A percentile compares a stretch with the other conserved stretches of the same genome.
phyloP scores from a whole-genome alignment of 2,797 vertebrate genomes.

The Anomalospiza imberbis region DNA sequence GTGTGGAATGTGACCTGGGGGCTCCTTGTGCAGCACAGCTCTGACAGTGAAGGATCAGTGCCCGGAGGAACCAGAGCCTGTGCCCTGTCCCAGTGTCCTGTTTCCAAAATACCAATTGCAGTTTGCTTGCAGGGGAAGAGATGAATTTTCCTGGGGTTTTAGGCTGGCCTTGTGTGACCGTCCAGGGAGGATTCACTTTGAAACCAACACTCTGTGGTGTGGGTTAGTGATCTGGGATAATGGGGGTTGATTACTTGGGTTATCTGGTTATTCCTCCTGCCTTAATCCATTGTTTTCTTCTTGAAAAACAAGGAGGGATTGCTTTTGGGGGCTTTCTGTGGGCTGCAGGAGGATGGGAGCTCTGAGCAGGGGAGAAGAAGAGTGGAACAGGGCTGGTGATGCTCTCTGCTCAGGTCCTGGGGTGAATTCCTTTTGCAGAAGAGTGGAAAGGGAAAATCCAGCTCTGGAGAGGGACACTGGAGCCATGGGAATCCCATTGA shows the following conservation, averaged over 20 bases:
- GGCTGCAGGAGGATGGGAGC: neutral
- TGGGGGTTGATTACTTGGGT: accelerated
- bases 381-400: neutral
- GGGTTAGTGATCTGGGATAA: neutral
- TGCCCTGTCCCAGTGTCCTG: neutral
- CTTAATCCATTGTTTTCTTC: neutral
- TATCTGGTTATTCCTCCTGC: neutral
- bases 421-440: neutral
- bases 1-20: neutral
- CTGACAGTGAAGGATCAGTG: neutral
- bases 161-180: accelerated
- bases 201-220: neutral
- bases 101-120: neutral
- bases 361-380: neutral
- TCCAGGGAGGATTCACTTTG: accelerated
- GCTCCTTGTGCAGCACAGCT: neutral
- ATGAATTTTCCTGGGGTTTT: neutral
- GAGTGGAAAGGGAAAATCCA: neutral
- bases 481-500: accelerated
- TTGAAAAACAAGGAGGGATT: neutral
- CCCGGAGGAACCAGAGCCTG: neutral
- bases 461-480: neutral
- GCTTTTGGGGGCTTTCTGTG: neutral
- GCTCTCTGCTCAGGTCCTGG: neutral
- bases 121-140: neutral